Percentiles rank a stretch among this genome's conserved stretches.
phyloP scores from a whole-genome alignment of 2,113 vertebrate genomes.

The Apaloderma vittatum region DNA sequence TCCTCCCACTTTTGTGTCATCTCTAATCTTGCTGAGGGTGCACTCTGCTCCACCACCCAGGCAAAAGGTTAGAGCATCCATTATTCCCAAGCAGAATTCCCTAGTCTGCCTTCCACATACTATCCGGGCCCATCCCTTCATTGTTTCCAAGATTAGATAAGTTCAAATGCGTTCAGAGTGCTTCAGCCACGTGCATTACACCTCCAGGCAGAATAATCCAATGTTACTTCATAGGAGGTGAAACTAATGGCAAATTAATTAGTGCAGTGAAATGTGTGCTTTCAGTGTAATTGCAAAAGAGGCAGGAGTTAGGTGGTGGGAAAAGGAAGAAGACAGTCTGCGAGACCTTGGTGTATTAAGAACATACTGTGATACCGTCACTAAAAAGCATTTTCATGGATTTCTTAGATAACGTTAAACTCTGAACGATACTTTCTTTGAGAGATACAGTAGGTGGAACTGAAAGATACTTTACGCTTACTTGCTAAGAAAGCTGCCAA shows the following conservation, averaged over 20 bases:
- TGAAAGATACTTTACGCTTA: background rate
- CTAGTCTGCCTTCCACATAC: background rate
- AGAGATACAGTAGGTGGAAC: background rate
- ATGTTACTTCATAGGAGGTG: rapidly evolving
- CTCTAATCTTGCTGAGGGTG: background rate
- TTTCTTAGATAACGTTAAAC: background rate
- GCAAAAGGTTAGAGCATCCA: background rate
- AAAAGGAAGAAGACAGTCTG: background rate
- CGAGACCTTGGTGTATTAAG: background rate
- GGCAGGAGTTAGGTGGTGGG: background rate
- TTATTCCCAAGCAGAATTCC: background rate
- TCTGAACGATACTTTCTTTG: background rate
- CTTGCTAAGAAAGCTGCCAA: background rate
- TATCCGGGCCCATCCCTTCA: rapidly evolving
- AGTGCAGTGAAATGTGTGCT: background rate
- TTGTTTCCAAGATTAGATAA: background rate
- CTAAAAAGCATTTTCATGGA: background rate
- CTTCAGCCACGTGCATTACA: background rate
- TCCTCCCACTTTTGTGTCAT: background rate
- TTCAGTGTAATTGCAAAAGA: background rate
- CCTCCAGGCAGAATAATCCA: background rate
- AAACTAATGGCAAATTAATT: background rate
- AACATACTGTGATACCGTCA: background rate
- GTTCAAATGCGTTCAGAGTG: background rate
- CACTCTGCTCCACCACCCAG: background rate